A percentile compares a stretch with the other conserved stretches of the same genome.
These are phyloP conservation scores for Aproaerema taeniolella DNA, from an alignment of 2,888 invertebrate species.

Conservation along the genomic window DNA sequence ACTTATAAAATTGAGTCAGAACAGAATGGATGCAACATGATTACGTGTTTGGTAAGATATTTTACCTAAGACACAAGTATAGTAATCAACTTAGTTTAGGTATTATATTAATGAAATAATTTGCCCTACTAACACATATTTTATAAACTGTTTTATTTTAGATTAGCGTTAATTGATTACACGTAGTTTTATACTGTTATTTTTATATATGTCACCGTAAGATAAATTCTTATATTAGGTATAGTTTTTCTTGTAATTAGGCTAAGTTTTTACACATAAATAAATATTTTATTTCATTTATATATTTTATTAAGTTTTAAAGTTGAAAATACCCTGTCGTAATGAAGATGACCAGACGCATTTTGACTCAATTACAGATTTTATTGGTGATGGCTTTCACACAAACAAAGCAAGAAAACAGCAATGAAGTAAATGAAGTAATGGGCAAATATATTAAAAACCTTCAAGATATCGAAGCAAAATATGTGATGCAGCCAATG, in stretches of 20 bases:
- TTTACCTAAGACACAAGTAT: too few relatives aligned
- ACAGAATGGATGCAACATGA: slow-evolving; percentile 29
- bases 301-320: too few relatives aligned
- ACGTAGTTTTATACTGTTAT: too few relatives aligned
- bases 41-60: slow-evolving; percentile 34
- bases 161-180: too few relatives aligned
- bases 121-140: too few relatives aligned
- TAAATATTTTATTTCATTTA: too few relatives aligned
- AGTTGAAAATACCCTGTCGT: not conserved
- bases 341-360: not conserved
- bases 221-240: not conserved
- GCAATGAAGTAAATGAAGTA: slow-evolving; percentile 43
- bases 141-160: too few relatives aligned
- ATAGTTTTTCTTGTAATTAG: too few relatives aligned
- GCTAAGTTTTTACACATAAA: too few relatives aligned
- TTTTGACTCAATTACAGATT: not conserved
- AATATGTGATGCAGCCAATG: slow-evolving; percentile 49
- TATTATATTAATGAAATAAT: too few relatives aligned
- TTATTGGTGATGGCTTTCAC: not conserved
- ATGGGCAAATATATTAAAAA: slow-evolving; percentile 44
- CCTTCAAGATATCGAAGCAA: slow-evolving; percentile 45
- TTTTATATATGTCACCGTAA: not conserved
- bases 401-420: slow-evolving; percentile 22
- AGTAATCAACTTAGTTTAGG: too few relatives aligned
- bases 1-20: too few relatives aligned